Conservation (phyloP, 2,797 vertebrate species). For the Gallinago stenura region DNA sequence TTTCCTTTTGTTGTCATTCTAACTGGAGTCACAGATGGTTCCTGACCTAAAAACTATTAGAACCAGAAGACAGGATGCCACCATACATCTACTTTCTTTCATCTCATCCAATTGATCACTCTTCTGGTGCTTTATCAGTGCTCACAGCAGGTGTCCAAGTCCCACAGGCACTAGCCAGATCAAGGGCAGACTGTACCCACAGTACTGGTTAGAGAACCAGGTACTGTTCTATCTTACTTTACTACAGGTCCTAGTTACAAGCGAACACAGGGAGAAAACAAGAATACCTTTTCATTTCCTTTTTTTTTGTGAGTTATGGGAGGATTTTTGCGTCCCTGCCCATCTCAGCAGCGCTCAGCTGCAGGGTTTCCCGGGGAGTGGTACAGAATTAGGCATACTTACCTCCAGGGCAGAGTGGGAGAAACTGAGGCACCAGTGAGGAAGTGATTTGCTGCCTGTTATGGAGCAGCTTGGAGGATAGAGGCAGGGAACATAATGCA, state of each 20-base stretch:
- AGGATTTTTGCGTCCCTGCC: not conserved
- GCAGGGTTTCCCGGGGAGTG: not conserved
- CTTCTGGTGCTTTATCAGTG: not conserved
- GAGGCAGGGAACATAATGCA: fast-evolving
- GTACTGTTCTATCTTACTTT: not conserved
- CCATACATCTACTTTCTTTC: not conserved
- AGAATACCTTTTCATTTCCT: not conserved
- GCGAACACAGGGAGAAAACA: not conserved
- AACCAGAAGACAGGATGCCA: not conserved
- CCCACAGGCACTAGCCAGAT: not conserved
- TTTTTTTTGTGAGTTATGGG: not conserved
- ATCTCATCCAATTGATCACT: not conserved
- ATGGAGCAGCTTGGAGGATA: not conserved
- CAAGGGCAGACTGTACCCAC: not conserved
- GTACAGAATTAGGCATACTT: not conserved
- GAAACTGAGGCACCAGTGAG: not conserved
- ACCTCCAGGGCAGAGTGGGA: not conserved
- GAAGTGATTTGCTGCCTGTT: not conserved
- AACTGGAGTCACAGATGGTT: not conserved
- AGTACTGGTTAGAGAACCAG: not conserved
- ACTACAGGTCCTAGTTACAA: not conserved
- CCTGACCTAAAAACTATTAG: not conserved
- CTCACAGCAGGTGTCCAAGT: not conserved
- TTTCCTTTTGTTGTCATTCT: not conserved
- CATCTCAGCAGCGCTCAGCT: not conserved